These are phyloP conservation scores for Luehdorfia chinensis DNA, from an alignment of 1,140 invertebrate species.

Conservation along the genomic window DNA sequence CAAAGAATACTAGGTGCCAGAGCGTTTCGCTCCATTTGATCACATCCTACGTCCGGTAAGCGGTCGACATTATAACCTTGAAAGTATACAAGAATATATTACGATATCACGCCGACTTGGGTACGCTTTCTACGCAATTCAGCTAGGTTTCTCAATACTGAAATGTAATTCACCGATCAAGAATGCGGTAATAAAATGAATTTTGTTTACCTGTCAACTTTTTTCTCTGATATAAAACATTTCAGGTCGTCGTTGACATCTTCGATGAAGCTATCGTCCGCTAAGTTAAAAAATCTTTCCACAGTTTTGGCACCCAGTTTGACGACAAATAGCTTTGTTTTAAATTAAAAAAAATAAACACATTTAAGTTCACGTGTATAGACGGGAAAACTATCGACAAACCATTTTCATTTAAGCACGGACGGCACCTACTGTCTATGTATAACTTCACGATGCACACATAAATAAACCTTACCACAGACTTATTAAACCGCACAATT, in stretches of 20 bases:
- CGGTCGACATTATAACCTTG: conserved; percentile 59
- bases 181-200: conserved; percentile 26
- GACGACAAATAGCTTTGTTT: conserved; percentile 42
- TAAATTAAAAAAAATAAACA: conserved; percentile 48
- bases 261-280: conserved; percentile 69
- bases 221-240: conserved; percentile 68
- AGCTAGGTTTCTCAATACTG: conserved; percentile 1
- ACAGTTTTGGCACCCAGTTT: conserved; percentile 76
- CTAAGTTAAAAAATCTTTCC: conserved; percentile 66
- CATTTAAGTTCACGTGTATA: conserved; percentile 53
- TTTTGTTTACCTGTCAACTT: conserved; percentile 73
- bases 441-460: conserved; percentile 20
- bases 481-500: conserved; percentile 16
- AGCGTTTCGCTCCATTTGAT: conserved; percentile 41
- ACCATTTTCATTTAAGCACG: conserved; percentile 60
- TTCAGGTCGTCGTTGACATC: conserved; percentile 73
- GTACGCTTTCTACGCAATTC: conserved; percentile 8
- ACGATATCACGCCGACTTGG: conserved; percentile 3
- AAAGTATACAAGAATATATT: conserved; percentile 31
- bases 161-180: neutral
- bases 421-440: conserved; percentile 17
- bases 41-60: conserved; percentile 42
- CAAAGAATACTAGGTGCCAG: conserved; percentile 47
- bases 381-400: conserved; percentile 53
- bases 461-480: conserved; percentile 19